phyloP scores from a whole-genome alignment of 2,113 vertebrate species.

The Alosa alosa region DNA sequence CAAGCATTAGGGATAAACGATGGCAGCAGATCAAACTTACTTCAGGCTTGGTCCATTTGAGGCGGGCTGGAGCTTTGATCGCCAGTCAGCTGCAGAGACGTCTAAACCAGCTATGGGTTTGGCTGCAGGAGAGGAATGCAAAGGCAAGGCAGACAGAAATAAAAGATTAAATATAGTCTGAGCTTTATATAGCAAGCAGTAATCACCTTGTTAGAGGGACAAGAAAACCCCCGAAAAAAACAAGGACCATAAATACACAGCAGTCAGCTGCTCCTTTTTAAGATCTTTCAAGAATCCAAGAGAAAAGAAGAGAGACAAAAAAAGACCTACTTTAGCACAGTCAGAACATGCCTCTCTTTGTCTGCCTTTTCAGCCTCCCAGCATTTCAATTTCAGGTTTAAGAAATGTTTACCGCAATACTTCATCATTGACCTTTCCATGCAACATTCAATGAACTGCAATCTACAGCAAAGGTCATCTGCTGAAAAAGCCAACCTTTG shows the following conservation, averaged over 20 bases:
- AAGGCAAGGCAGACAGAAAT: background rate
- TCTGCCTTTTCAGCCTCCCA: slow-evolving; percentile 20
- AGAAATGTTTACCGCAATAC: slow-evolving; percentile 41
- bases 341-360: background rate
- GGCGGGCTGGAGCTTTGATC: slow-evolving; percentile 69
- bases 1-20: slow-evolving; percentile 17
- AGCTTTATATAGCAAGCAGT: background rate
- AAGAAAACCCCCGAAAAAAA: background rate
- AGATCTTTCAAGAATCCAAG: slow-evolving; percentile 39
- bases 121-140: background rate
- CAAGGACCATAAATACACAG: background rate
- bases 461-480: slow-evolving; percentile 47
- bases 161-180: background rate
- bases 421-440: slow-evolving; percentile 45
- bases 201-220: background rate
- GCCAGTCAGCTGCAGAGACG: slow-evolving; percentile 65
- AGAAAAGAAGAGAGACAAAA: background rate
- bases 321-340: background rate
- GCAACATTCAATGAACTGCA: slow-evolving; percentile 37
- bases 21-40: slow-evolving; percentile 70
- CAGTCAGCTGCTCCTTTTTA: too few relatives aligned
- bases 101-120: slow-evolving; percentile 47
- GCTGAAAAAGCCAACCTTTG: slow-evolving; percentile 42
- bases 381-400: slow-evolving; percentile 10
- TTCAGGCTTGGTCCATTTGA: slow-evolving; percentile 40